These are phyloP conservation scores for Drosophila fulvimacula DNA, from an alignment of 2,888 invertebrate species.

Conservation along the genomic window DNA sequence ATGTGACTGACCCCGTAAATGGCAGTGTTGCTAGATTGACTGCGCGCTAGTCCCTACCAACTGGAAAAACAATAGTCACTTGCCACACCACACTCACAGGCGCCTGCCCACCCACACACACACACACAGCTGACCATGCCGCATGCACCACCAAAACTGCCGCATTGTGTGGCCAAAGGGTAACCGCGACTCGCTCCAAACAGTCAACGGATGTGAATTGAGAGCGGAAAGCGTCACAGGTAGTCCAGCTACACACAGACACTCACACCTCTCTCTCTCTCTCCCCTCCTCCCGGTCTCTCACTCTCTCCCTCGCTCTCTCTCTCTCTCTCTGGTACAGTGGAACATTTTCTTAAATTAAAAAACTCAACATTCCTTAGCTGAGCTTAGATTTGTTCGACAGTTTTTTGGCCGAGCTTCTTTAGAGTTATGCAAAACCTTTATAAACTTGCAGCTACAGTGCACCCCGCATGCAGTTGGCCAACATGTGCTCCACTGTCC, in stretches of 20 bases:
- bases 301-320: no score
- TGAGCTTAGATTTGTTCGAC: neutral
- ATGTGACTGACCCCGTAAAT: slow-evolving; percentile 52
- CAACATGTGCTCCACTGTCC: slow-evolving; percentile 32
- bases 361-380: neutral
- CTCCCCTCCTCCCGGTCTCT: neutral
- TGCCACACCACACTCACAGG: neutral
- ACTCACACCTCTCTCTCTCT: neutral
- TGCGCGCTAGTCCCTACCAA: slow-evolving; percentile 25
- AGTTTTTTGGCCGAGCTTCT: neutral
- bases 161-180: slow-evolving; percentile 69
- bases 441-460: neutral
- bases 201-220: slow-evolving; percentile 65
- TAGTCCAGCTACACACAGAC: slow-evolving; percentile 20
- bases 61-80: slow-evolving; percentile 32
- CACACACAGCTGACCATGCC: slow-evolving; percentile 28
- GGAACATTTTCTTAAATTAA: slow-evolving; percentile 7
- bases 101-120: neutral
- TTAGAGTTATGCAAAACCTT: neutral
- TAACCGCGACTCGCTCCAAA: slow-evolving; percentile 48
- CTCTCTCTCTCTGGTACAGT: slow-evolving; percentile 17
- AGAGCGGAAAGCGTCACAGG: slow-evolving; percentile 69
- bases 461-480: neutral
- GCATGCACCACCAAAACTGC: slow-evolving; percentile 40
- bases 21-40: slow-evolving; percentile 29